These are phyloP conservation scores for Melinaea menophilus DNA, from an alignment of 2,888 invertebrate species.

Conservation along the genomic window DNA sequence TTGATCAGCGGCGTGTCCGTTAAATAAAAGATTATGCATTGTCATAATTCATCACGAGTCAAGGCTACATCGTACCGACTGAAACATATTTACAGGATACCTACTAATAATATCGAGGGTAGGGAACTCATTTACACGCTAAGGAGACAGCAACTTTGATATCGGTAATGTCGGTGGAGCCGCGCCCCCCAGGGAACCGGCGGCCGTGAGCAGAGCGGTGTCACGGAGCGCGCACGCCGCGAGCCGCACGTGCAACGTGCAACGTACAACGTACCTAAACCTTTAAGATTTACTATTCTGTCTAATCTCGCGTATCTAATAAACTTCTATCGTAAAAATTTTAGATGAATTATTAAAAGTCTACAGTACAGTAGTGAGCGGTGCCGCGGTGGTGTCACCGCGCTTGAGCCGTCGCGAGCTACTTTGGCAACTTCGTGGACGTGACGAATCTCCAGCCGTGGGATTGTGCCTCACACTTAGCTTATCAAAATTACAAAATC, in stretches of 20 bases:
- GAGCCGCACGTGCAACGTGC: too few species aligned
- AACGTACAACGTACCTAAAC: too few species aligned
- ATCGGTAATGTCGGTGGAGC: too few species aligned
- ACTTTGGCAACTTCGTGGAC: constrained; percentile 76
- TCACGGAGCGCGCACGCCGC: too few species aligned
- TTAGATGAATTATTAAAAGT: too few species aligned
- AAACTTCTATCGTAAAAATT: too few species aligned
- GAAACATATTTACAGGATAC: constrained; percentile 60
- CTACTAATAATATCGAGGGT: constrained; percentile 22
- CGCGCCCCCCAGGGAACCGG: too few species aligned
- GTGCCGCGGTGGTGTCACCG: neutral
- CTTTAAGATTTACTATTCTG: too few species aligned
- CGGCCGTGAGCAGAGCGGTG: too few species aligned
- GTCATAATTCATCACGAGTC: constrained; percentile 44
- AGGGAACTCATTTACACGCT: constrained; percentile 18
- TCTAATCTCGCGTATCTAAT: too few species aligned
- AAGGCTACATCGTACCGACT: constrained; percentile 43
- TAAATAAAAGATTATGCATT: constrained; percentile 68
- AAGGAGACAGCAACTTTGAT: constrained; percentile 14
- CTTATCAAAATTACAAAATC: constrained; percentile 11
- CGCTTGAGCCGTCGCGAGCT: constrained; percentile 50
- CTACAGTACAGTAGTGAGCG: too few species aligned
- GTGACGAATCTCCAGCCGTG: constrained; percentile 58
- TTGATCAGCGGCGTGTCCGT: constrained; percentile 58
- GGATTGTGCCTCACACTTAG: constrained; percentile 50